Base-by-base conservation (phyloP, 2,888 invertebrate species). In the Sepiola atlantica region DNA sequence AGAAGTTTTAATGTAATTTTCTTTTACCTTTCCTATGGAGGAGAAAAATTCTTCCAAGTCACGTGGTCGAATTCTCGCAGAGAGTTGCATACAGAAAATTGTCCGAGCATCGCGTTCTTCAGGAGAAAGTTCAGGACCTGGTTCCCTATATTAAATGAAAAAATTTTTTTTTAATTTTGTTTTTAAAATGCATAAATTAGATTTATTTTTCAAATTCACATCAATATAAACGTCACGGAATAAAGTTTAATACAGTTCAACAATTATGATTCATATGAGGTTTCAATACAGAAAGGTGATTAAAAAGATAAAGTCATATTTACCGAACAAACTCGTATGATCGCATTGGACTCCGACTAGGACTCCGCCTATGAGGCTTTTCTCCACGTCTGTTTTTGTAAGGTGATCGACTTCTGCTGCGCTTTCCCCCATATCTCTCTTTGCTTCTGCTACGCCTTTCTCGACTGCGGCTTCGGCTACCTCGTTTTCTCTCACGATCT, bases 1-100 rank as follows among this genome's bases (percentile, higher is more conserved):
- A 54, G 32, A 57, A 93, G 16, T 35, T 24, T 61, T 61, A 61
- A 45, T 45, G 8, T 4, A 45, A 45, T 45, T 45, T n/a, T 61
- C 24, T 14, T 24, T 94, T 96, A 99, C 99, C 98, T 99, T 99
- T 92, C 99, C 99, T 95, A 99, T 99, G 95, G 99, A 98, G 55
- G 99, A 99, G 97, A 99, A 99, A 97, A 99, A 99, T 97, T 99
- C 99, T 97, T 99, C 99, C 95, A 99, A 97, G 97, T 99, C 99
- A 95, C 99, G 98, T 94, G 98, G 99, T 96, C 99, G 98, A 96
- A 99, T 99, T 96, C 99, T 98, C 97, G 99, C 99, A 94, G 99
- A 99, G 94, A 99, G 97, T 97, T 99, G 99, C 99, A 99, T 99
- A 97, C 99, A 99, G 97, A 99, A 99, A 14, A 99, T 99, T 92